Base-by-base conservation (phyloP, 2,888 invertebrate species). In the Lepidonotus clava region DNA sequence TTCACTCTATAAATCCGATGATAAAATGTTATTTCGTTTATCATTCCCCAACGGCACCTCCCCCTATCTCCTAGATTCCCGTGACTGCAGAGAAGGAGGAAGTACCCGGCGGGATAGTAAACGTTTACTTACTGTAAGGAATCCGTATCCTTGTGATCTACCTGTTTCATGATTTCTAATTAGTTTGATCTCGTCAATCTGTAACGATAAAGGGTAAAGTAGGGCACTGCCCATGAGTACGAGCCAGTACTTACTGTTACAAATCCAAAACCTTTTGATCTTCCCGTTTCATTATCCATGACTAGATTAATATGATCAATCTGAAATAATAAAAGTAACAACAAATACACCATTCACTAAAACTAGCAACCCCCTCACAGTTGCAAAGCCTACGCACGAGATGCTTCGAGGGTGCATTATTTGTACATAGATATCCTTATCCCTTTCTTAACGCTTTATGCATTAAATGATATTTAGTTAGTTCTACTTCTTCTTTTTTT, bases 211-310 rank as follows among this genome's bases (percentile, higher is more conserved):
- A 86, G 61, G 80, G 56, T 61, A 80, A 86, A 77, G 40, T 61
- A 53, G 84, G 66, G 84, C 84, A 84, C 66, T 61, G 66, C 67
- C 84, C 61, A 67, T 84, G 61, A 84, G 84, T 61, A 41, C n/a
- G 56, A 86, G 61, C 36, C 28, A 83, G 56, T 86, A 86, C 86
- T 86, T 95, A 98, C 98, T 94, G 98, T 98, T 87, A 99, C 96
- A 94, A 98, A 99, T 21, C 99, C 99, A 94, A 98, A 99, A 90
- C 99, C 99, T 95, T 98, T 98, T 83, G 98, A 98, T 89, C 98
- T 96, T n/a, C 97, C 97, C 2, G 97, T 97, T 95, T 98, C 98
- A 84, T 97, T 97, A 94, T 99, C 99, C 95, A 97, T 97, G 94
- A 98, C 98, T 51, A 99, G 95, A 94, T 99, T 98, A 46, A 93